Percentiles rank a stretch among this genome's conserved stretches.
phyloP scores from a whole-genome alignment of 2,888 invertebrate genomes.

The Pandemis corylana region DNA sequence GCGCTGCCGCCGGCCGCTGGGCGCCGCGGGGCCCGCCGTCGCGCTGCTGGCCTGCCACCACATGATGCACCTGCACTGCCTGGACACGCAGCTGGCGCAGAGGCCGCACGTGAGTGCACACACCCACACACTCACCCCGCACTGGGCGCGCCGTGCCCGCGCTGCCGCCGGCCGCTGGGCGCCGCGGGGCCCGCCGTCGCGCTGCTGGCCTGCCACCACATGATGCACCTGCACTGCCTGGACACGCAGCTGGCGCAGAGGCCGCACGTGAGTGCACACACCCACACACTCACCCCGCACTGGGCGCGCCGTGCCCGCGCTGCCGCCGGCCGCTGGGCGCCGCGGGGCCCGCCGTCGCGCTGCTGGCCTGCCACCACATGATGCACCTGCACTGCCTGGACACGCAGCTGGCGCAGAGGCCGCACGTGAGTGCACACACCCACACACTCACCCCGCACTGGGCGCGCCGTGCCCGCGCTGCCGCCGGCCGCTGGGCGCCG shows the following conservation, averaged over 20 bases:
- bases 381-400: slow-evolving; percentile 92
- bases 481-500: slow-evolving; percentile 84
- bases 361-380: slow-evolving; percentile 91
- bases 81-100: slow-evolving; percentile 87
- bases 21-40: slow-evolving; percentile 87
- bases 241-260: slow-evolving; percentile 86
- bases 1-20: slow-evolving; percentile 61
- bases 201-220: slow-evolving; percentile 91
- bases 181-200: slow-evolving; percentile 87
- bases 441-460: not conserved
- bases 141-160: slow-evolving; percentile 8
- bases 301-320: too few species aligned
- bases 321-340: slow-evolving; percentile 80
- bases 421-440: slow-evolving; percentile 29
- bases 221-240: slow-evolving; percentile 92
- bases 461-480: slow-evolving; percentile 20
- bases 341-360: slow-evolving; percentile 86
- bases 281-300: too few species aligned
- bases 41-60: slow-evolving; percentile 91
- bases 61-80: slow-evolving; percentile 91
- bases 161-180: slow-evolving; percentile 70
- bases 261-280: not conserved
- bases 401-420: slow-evolving; percentile 73
- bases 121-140: too few species aligned
- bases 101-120: slow-evolving; percentile 10